phyloP scores from a whole-genome alignment of 2,888 invertebrate genomes.

The Chymomyza fuscimana region DNA sequence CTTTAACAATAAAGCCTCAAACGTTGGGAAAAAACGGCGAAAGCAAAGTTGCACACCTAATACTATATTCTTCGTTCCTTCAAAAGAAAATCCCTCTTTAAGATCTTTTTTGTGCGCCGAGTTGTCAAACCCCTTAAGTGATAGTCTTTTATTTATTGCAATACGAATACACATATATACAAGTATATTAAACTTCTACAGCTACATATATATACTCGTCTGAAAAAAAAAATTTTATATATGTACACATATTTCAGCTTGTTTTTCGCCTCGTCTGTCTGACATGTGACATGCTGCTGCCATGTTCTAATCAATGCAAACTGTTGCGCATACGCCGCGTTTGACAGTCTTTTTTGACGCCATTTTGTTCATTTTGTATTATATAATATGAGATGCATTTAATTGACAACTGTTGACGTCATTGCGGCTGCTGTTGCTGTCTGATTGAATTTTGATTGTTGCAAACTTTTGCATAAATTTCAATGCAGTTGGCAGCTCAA shows the following conservation, averaged over 20 bases:
- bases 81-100: no score
- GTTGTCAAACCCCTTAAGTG: no score
- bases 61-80: no score
- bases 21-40: no score
- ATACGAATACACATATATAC: no score
- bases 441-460: constrained; percentile 68
- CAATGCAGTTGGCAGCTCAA: constrained; percentile 24
- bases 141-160: no score
- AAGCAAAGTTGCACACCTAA: no score
- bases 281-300: background rate
- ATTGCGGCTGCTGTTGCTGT: constrained; percentile 30
- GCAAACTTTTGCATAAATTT: constrained; percentile 52
- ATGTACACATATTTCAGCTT: background rate
- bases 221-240: background rate
- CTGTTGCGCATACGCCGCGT: constrained; percentile 49
- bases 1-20: no score
- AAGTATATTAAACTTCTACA: no score
- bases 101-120: no score
- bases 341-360: constrained; percentile 5
- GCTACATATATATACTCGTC: no score
- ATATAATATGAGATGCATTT: background rate
- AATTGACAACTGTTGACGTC: constrained; percentile 68
- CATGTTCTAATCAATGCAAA: constrained; percentile 29
- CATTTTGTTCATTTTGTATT: background rate
- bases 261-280: background rate